A percentile compares a stretch with the other conserved stretches of the same genome.
Conservation (phyloP, 2,113 vertebrate genomes). For the Neodon shergylaensis region DNA sequence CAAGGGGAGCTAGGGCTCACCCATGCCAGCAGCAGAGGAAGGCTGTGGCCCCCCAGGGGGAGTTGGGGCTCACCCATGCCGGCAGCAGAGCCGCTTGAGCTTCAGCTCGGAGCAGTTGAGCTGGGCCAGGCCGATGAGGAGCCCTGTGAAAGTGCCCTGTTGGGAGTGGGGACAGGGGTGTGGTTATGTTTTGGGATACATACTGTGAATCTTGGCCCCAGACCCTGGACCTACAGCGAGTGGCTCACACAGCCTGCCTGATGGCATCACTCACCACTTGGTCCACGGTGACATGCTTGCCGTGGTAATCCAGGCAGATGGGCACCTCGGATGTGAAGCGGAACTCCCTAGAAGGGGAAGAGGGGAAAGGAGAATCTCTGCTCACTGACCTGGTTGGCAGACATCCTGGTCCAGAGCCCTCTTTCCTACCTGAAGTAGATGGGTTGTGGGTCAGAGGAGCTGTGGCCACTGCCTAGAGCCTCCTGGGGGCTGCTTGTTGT, state of each 20-base stretch:
- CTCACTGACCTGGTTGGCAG: accelerated
- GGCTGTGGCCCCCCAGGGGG: background rate
- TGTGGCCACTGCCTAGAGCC: slow-evolving; percentile 86
- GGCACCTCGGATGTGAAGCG: slow-evolving; percentile 96
- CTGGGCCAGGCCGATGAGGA: slow-evolving; percentile 94
- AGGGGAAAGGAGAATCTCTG: background rate
- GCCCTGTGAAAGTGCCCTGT: slow-evolving; percentile 95
- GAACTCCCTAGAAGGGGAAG: slow-evolving; percentile 88
- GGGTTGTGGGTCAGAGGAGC: slow-evolving; percentile 90
- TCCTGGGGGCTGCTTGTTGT: slow-evolving; percentile 85
- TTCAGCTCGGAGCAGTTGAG: slow-evolving; percentile 96
- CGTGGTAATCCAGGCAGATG: slow-evolving; percentile 95
- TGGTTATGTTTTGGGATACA: accelerated
- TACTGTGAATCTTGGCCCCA: background rate
- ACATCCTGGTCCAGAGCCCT: background rate
- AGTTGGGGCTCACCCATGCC: slow-evolving; percentile 88
- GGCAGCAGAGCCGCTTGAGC: slow-evolving; percentile 93
- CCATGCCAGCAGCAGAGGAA: slow-evolving; percentile 92
- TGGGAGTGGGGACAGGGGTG: background rate
- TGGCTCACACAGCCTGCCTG: accelerated
- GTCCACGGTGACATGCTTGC: slow-evolving; percentile 94
- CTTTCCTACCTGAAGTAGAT: slow-evolving; percentile 92
- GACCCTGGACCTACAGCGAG: background rate
- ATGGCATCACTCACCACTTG: slow-evolving; percentile 86
- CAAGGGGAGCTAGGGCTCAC: slow-evolving; percentile 73